These are phyloP conservation scores for Disparrhopalites patrizii DNA, from an alignment of 2,888 invertebrate species.

Conservation along the genomic window DNA sequence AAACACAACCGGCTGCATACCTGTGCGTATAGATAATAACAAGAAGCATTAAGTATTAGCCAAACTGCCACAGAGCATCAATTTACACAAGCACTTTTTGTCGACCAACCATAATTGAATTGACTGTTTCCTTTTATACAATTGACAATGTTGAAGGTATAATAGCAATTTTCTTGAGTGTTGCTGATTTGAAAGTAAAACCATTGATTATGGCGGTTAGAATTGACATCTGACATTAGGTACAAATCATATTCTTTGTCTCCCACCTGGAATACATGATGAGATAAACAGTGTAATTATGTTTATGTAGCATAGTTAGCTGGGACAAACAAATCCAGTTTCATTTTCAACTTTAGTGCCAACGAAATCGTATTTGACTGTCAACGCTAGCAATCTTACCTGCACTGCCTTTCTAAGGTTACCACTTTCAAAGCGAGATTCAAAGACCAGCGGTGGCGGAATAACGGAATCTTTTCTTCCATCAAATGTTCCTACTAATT, in stretches of 20 bases:
- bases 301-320: no score
- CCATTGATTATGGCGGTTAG: slow-evolving; percentile 76
- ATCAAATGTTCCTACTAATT: slow-evolving; percentile 54
- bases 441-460: slow-evolving; percentile 60
- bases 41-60: background rate
- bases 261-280: slow-evolving; percentile 52
- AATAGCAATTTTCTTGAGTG: slow-evolving; percentile 65
- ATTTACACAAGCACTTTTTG: background rate
- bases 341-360: no score
- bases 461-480: slow-evolving; percentile 4
- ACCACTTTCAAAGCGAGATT: slow-evolving; percentile 81
- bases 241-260: slow-evolving; percentile 76
- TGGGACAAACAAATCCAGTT: no score
- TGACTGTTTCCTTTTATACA: slow-evolving; percentile 82
- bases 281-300: no score
- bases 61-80: background rate
- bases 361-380: no score
- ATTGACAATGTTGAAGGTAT: slow-evolving; percentile 81
- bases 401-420: slow-evolving; percentile 77
- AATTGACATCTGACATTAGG: slow-evolving; percentile 76
- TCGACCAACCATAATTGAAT: slow-evolving; percentile 66
- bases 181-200: slow-evolving; percentile 83
- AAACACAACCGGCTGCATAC: slow-evolving; percentile 82
- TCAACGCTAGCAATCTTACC: slow-evolving; percentile 54
- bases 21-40: slow-evolving; percentile 49